Evolutionary conservation across 2,888 invertebrate genomes (phyloP), one percentile per base, ranked within the genome.

Genomic region (Pristionchus fissidentatus): DNA sequence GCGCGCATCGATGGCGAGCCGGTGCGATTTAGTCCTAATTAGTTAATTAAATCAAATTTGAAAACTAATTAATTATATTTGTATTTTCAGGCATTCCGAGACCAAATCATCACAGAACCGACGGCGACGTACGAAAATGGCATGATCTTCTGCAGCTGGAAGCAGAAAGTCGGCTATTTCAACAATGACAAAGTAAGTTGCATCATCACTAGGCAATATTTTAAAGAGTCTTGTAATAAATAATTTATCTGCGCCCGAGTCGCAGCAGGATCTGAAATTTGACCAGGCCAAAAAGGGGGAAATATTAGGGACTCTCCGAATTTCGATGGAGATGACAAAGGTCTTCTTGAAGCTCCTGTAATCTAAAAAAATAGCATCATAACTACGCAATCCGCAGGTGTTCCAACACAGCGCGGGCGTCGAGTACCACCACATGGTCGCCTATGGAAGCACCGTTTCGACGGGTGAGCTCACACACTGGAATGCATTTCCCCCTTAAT

Each of bases 141-240:
- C 10, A 55, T 81, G 46, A 43, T 81, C 46, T 81, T 38, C 46
- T 81, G 81, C 32, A 60, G 49, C n/a, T 81, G 81, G 81, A 66
- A 29, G 7, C 81, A 81, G 49, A 46, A 66, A 3, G 81, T 81
- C 0, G 32, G n/a, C 3, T 3, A 32, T 0, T 46, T 7, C 22
- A 22, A 1, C 26, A 46, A 49, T 13, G n/a, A 43, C 10, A 60
- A 81, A 22, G 60, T 55, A 15, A 15, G 49, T 49, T 49, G 10
- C 10, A 62, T 26, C 8, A 62, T 29, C 8, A 62, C 13, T 19
- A n/a, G n/a, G n/a, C n/a, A n/a, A n/a, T n/a, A n/a, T n/a, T n/a
- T n/a, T n/a, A n/a, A n/a, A n/a, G n/a, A n/a, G n/a, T n/a, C n/a
- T n/a, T n/a, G n/a, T n/a, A n/a, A n/a, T n/a, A n/a, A n/a, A n/a